Evolutionary conservation across 2,113 vertebrate species (phyloP).

Genomic region (Rhombomys opimus): DNA sequence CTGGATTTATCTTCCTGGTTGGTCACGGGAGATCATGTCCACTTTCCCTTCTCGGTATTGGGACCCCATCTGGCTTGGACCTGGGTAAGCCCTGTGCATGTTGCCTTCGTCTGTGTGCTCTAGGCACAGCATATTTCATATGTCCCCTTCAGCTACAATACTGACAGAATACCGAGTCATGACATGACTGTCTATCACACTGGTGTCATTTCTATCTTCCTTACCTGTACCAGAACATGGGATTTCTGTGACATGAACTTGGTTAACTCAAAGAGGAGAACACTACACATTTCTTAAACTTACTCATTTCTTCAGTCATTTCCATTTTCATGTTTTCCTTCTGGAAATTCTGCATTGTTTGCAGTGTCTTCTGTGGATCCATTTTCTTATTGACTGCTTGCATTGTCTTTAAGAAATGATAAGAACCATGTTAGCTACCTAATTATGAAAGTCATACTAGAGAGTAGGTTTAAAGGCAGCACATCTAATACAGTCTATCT

Average conservation of each 20-base stretch:
- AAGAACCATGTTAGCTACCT: conserved; percentile 24
- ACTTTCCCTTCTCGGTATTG: not conserved
- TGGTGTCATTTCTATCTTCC: not conserved
- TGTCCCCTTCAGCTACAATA: not conserved
- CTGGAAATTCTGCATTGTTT: conserved; percentile 99
- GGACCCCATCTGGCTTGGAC: not conserved
- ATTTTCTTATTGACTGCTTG: conserved; percentile 98
- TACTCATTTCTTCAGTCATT: conserved; percentile 99
- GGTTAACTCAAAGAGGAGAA: conserved; percentile 22
- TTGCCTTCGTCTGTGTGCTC: not conserved
- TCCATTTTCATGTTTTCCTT: conserved; percentile 99
- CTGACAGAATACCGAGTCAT: not conserved
- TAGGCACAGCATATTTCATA: not conserved
- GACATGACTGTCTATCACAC: not conserved
- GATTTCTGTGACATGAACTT: not conserved
- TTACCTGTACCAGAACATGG: not conserved
- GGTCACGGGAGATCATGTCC: not conserved
- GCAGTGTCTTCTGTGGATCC: conserved; percentile 98
- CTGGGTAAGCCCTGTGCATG: not conserved
- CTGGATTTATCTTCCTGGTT: not conserved
- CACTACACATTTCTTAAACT: conserved; percentile 77
- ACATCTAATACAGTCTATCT: not conserved
- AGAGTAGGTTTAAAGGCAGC: conserved; percentile 20
- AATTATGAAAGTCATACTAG: conserved; percentile 30
- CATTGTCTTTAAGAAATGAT: conserved; percentile 92